A percentile compares a stretch with the other conserved stretches of the same genome.
phyloP scores from a whole-genome alignment of 2,797 vertebrate genomes.

The Tympanoctomys barrerae region DNA sequence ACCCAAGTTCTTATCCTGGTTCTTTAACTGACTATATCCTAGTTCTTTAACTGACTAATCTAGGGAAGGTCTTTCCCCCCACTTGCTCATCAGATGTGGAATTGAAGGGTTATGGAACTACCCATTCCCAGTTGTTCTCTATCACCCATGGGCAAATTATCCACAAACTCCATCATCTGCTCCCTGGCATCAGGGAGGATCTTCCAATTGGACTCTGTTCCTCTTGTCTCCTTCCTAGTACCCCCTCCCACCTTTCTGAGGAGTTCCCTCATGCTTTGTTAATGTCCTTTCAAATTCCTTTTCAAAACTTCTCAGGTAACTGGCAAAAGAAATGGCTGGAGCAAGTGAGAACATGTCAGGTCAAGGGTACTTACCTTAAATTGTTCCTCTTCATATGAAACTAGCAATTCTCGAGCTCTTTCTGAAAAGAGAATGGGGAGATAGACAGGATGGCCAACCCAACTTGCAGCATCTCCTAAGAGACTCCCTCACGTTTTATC shows the following conservation, averaged over 20 bases:
- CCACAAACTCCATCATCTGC: constrained; percentile 52
- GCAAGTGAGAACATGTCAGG: not conserved
- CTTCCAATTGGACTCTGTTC: constrained; percentile 21
- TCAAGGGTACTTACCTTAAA: constrained; percentile 89
- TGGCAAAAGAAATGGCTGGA: constrained; percentile 71
- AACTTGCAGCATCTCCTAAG: not conserved
- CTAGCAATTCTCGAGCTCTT: constrained; percentile 91
- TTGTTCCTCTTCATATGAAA: constrained; percentile 94
- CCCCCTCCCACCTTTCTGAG: constrained; percentile 20
- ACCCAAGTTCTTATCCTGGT: not conserved
- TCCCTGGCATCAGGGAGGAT: not conserved
- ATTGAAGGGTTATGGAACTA: constrained; percentile 22
- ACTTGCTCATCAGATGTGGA: constrained; percentile 40
- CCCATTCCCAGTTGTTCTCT: constrained; percentile 19
- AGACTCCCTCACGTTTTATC: not conserved
- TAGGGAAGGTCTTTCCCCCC: constrained; percentile 14
- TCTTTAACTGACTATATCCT: not conserved
- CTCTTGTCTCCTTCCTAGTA: constrained; percentile 55
- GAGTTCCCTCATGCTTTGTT: constrained; percentile 64
- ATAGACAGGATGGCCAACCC: not conserved
- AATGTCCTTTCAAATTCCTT: constrained; percentile 73
- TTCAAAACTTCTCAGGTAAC: constrained; percentile 65
- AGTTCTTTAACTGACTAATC: not conserved
- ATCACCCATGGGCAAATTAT: constrained; percentile 28
- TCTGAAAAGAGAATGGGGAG: constrained; percentile 85